Evolutionary conservation across 2,888 invertebrate species (phyloP).

Genomic region (Cenopis cana): DNA sequence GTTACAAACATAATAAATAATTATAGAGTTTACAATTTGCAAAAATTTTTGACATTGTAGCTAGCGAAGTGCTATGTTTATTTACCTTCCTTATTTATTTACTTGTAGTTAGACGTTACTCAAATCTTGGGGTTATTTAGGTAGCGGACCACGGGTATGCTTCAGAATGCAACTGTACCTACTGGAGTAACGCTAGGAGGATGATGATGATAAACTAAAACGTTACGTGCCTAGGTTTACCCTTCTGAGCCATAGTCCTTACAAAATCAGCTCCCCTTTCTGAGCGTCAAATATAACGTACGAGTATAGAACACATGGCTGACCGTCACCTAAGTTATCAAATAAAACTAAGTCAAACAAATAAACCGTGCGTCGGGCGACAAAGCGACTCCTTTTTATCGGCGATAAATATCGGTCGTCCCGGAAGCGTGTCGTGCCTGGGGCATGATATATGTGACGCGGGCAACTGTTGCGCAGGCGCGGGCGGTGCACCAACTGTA

Average conservation of each 20-base stretch:
- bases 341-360: slow-evolving; percentile 12
- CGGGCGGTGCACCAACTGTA: neutral
- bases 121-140: no score
- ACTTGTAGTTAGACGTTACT: no score
- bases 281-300: no score
- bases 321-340: neutral
- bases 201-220: no score
- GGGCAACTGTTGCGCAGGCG: slow-evolving; percentile 5
- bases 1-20: slow-evolving; percentile 1
- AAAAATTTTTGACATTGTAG: neutral
- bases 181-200: no score
- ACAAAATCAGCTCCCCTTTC: no score
- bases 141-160: no score
- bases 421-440: slow-evolving; percentile 28
- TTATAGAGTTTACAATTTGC: neutral
- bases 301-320: neutral
- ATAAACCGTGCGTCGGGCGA: slow-evolving; percentile 13
- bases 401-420: slow-evolving; percentile 33
- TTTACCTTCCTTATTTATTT: no score
- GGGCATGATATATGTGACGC: slow-evolving; percentile 26
- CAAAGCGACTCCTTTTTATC: slow-evolving; percentile 25
- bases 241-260: no score
- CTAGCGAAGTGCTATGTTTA: no score
- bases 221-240: no score
- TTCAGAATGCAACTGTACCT: no score